phyloP scores from a whole-genome alignment of 2,888 invertebrate genomes.

The Mythimna pallens region DNA sequence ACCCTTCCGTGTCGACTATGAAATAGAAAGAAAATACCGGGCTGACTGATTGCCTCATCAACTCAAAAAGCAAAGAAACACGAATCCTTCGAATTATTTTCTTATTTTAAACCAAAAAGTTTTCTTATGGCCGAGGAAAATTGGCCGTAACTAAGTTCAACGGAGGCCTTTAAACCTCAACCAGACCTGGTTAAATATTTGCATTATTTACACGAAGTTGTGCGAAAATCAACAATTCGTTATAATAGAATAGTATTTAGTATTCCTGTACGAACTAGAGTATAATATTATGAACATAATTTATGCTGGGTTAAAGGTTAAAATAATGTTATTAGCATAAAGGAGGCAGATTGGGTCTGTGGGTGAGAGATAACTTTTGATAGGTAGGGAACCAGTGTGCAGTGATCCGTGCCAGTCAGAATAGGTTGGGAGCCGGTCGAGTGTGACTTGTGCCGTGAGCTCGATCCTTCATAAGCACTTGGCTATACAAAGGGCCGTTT shows the following conservation, averaged over 20 bases:
- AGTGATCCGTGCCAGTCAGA: slow-evolving; percentile 55
- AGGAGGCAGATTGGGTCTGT: slow-evolving; percentile 38
- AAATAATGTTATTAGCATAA: slow-evolving; percentile 59
- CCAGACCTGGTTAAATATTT: slow-evolving; percentile 28
- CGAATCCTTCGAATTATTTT: slow-evolving; percentile 50
- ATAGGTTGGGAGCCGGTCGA: slow-evolving; percentile 43
- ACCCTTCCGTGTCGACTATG: slow-evolving; percentile 45
- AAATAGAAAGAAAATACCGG: slow-evolving; percentile 54
- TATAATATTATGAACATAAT: slow-evolving; percentile 42
- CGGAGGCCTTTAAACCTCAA: slow-evolving; percentile 15
- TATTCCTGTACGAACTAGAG: slow-evolving; percentile 42
- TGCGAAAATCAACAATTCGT: slow-evolving; percentile 45
- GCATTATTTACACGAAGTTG: slow-evolving; percentile 37
- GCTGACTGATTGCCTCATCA: slow-evolving; percentile 64
- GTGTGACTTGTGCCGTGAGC: slow-evolving; percentile 41
- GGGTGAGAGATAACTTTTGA: slow-evolving; percentile 61
- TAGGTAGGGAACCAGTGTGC: slow-evolving; percentile 40
- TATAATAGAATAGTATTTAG: slow-evolving; percentile 31
- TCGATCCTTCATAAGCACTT: slow-evolving; percentile 41
- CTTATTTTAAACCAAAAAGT: slow-evolving; percentile 50
- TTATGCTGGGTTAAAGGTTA: slow-evolving; percentile 35
- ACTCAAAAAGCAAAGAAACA: slow-evolving; percentile 47
- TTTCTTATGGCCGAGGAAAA: slow-evolving; percentile 20
- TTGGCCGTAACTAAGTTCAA: too few species aligned
- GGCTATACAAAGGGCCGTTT: slow-evolving; percentile 30